These are phyloP conservation scores for Phyto melanocephala DNA, from an alignment of 2,888 invertebrate genomes.

Conservation along the genomic window DNA sequence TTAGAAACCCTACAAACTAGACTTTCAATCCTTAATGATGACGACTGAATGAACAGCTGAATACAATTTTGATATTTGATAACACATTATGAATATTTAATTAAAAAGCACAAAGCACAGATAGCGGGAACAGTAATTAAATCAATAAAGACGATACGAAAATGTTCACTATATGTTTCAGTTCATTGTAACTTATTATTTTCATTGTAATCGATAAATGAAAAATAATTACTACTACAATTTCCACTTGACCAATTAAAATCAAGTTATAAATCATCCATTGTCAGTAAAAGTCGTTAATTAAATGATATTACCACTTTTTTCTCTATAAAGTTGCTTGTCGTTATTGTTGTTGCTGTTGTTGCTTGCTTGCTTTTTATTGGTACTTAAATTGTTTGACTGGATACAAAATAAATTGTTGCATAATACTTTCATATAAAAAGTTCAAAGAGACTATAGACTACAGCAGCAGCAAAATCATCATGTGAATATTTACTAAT, in stretches of 20 bases:
- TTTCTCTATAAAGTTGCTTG: background rate
- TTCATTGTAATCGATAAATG: constrained; percentile 6
- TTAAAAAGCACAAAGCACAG: background rate
- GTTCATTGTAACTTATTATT: background rate
- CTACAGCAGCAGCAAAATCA: no score
- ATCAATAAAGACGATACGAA: no score
- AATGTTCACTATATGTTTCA: no score
- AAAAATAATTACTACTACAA: constrained; percentile 5
- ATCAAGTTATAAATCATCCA: constrained; percentile 44
- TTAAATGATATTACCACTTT: constrained; percentile 1
- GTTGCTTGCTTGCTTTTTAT: background rate
- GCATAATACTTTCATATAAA: background rate
- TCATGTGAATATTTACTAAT: no score
- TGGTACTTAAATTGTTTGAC: background rate
- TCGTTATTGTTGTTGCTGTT: background rate
- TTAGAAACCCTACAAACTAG: background rate
- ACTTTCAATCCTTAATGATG: background rate
- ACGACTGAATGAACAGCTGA: background rate
- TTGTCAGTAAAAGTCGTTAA: constrained; percentile 29
- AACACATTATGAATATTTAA: background rate
- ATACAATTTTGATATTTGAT: constrained; percentile 1
- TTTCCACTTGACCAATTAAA: constrained; percentile 41
- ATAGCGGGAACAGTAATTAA: no score
- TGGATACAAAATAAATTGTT: background rate
- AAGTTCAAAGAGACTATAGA: no score